These are phyloP conservation scores for Archocentrus centrarchus DNA, from an alignment of 2,113 vertebrate species.

Conservation along the genomic window DNA sequence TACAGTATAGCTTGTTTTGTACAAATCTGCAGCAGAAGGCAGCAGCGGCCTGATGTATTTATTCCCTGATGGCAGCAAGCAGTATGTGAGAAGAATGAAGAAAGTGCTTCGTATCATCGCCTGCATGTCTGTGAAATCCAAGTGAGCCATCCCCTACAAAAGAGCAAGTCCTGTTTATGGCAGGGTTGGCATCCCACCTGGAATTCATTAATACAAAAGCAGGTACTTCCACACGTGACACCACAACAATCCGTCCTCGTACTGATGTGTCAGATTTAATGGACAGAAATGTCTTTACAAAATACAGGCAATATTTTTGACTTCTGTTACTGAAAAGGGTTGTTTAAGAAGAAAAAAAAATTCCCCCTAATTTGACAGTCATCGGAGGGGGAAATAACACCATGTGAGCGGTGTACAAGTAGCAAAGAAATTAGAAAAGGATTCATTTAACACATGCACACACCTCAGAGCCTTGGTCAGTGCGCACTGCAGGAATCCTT, in stretches of 20 bases:
- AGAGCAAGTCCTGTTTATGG: background rate
- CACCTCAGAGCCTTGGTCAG: background rate
- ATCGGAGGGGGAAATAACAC: background rate
- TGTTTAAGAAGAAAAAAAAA: background rate
- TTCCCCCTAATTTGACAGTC: background rate
- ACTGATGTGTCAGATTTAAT: background rate
- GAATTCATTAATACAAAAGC: background rate
- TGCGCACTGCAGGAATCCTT: background rate
- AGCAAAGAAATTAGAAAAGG: background rate
- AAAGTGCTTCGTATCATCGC: slow-evolving; percentile 12
- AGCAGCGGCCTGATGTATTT: slow-evolving; percentile 4
- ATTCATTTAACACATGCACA: background rate
- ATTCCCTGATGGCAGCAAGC: slow-evolving; percentile 13
- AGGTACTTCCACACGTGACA: background rate
- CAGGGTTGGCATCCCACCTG: background rate
- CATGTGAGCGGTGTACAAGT: background rate
- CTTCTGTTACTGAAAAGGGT: background rate
- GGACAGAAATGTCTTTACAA: background rate
- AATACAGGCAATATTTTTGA: background rate
- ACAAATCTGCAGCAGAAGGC: slow-evolving; percentile 28
- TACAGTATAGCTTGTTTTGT: slow-evolving; percentile 19
- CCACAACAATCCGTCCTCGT: background rate
- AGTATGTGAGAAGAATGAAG: background rate
- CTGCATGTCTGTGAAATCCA: background rate
- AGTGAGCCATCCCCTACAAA: background rate